These are phyloP conservation scores for Esox lucius DNA, from an alignment of 2,797 vertebrate genomes.

Conservation along the genomic window DNA sequence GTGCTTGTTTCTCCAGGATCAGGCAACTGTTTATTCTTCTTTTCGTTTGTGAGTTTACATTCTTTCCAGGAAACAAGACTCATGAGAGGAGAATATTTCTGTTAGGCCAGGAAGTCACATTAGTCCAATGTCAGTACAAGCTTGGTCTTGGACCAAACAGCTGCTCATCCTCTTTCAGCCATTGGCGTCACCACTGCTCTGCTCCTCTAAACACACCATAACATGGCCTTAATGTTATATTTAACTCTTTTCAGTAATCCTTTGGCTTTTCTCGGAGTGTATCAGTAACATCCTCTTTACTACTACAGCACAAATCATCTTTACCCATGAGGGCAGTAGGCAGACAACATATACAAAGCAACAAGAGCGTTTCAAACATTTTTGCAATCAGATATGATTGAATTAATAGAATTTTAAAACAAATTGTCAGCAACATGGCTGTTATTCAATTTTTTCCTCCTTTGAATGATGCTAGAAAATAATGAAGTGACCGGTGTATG, in stretches of 20 bases:
- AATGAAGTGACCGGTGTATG: conserved; percentile 27
- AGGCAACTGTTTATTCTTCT: conserved; percentile 33
- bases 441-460: conserved; percentile 21
- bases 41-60: conserved; percentile 28
- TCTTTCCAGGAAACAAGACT: conserved; percentile 25
- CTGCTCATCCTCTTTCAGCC: conserved; percentile 26
- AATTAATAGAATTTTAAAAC: too few species aligned
- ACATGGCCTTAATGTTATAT: conserved; percentile 45
- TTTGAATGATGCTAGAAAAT: conserved; percentile 39
- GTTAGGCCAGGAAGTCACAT: conserved; percentile 35
- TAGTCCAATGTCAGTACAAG: conserved; percentile 40
- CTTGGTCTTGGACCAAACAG: conserved; percentile 21
- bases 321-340: conserved; percentile 29
- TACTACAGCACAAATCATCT: conserved; percentile 24
- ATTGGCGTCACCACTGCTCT: conserved; percentile 33
- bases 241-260: conserved; percentile 55
- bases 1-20: not conserved
- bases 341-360: conserved; percentile 44
- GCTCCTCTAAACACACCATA: conserved; percentile 53
- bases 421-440: too few species aligned
- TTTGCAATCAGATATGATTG: too few species aligned
- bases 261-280: conserved; percentile 35
- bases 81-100: conserved; percentile 12
- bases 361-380: conserved; percentile 20
- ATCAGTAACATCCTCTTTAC: conserved; percentile 36